phyloP scores from a whole-genome alignment of 2,888 invertebrate species.

The Mythimna loreyi region DNA sequence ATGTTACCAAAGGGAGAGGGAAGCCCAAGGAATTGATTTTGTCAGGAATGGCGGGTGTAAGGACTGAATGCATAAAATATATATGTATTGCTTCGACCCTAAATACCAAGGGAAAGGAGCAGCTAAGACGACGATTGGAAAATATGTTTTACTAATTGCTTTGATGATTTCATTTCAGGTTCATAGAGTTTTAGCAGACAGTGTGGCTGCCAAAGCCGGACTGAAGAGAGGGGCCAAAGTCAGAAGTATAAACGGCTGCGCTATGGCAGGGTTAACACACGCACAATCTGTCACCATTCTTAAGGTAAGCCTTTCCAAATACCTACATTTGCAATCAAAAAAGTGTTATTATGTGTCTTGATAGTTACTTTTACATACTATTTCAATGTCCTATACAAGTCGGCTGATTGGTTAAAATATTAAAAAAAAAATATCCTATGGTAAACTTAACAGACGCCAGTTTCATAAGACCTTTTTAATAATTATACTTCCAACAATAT shows the following conservation, averaged over 20 bases:
- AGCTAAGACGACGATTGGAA: too few relatives aligned
- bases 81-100: too few relatives aligned
- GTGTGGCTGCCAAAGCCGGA: conserved; percentile 96
- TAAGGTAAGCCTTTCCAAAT: conserved; percentile 91
- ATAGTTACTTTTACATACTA: neutral
- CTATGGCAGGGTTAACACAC: conserved; percentile 96
- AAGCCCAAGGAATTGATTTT: too few relatives aligned
- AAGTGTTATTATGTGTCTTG: neutral
- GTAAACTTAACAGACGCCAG: neutral
- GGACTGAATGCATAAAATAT: too few relatives aligned
- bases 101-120: too few relatives aligned
- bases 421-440: neutral
- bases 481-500: neutral
- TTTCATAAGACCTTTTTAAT: neutral
- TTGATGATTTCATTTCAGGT: conserved; percentile 89
- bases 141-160: conserved; percentile 1
- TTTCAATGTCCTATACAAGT: neutral
- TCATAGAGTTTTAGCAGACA: conserved; percentile 96
- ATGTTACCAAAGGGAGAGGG: too few relatives aligned
- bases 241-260: conserved; percentile 96
- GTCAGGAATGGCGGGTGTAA: too few relatives aligned
- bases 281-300: conserved; percentile 96
- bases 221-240: conserved; percentile 97
- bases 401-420: neutral
- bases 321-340: neutral